These are phyloP conservation scores for Diaphora mendica DNA, from an alignment of 2,888 invertebrate genomes.

Conservation along the genomic window DNA sequence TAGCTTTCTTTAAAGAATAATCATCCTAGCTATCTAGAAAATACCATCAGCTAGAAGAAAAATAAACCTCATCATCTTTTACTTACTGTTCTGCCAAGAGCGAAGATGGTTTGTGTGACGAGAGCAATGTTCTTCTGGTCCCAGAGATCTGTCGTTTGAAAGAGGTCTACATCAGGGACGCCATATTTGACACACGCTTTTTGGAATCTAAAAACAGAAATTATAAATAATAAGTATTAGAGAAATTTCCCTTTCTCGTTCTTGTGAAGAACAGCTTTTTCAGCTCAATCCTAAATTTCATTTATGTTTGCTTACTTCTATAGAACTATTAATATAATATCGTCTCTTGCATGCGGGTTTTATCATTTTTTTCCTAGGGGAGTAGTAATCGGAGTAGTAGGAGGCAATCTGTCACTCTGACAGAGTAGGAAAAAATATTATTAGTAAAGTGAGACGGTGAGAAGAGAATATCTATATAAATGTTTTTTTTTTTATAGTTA, in stretches of 20 bases:
- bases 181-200: conserved; percentile 94
- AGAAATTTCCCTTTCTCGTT: too few relatives aligned
- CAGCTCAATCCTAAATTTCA: too few relatives aligned
- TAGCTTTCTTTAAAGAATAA: too few relatives aligned
- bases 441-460: neutral
- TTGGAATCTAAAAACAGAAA: conserved; percentile 88
- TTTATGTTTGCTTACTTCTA: too few relatives aligned
- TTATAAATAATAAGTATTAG: neutral
- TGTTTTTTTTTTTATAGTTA: too few relatives aligned
- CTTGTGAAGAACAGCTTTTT: too few relatives aligned
- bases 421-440: neutral
- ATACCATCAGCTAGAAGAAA: neutral
- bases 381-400: too few relatives aligned
- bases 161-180: conserved; percentile 94
- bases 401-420: too few relatives aligned
- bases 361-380: too few relatives aligned
- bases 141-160: conserved; percentile 97
- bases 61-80: neutral
- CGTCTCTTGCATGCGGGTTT: too few relatives aligned
- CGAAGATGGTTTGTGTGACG: conserved; percentile 95
- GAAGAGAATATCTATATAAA: neutral
- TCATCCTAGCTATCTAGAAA: neutral
- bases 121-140: conserved; percentile 95
- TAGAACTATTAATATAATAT: too few relatives aligned
- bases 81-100: conserved; percentile 93